Percentiles rank a stretch among this genome's conserved stretches.
These are phyloP conservation scores for Paratilapia polleni DNA, from an alignment of 2,113 vertebrate species.

Conservation along the genomic window DNA sequence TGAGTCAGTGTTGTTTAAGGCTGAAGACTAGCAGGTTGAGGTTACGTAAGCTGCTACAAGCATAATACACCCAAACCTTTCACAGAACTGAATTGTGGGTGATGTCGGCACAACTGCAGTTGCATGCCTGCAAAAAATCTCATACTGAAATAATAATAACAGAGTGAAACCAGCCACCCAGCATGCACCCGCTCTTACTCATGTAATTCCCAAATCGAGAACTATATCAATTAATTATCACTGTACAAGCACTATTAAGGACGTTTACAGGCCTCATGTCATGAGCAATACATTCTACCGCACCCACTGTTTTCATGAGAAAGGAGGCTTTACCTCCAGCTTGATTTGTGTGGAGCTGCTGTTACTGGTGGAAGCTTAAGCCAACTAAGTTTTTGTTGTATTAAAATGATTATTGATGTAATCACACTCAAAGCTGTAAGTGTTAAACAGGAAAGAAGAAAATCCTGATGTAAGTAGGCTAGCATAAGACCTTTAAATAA, in stretches of 20 bases:
- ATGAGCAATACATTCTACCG: no score
- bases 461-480: background rate
- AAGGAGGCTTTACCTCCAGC: background rate
- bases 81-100: background rate
- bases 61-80: no score
- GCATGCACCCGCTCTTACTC: background rate
- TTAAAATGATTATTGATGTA: rapidly evolving
- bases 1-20: background rate
- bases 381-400: background rate
- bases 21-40: background rate
- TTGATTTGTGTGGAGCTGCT: background rate
- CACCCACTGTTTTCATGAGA: background rate
- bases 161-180: background rate
- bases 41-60: background rate
- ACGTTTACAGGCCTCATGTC: background rate
- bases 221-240: background rate
- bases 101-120: background rate
- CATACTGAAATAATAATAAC: background rate
- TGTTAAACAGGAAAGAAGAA: background rate
- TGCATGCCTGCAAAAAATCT: background rate
- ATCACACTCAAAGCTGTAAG: background rate
- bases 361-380: background rate
- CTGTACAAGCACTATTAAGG: background rate
- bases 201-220: background rate
- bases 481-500: background rate